A percentile compares a stretch with the other conserved stretches of the same genome.
Evolutionary conservation across 1,140 invertebrate genomes (phyloP).

Genomic region (Pteromalus puparum): DNA sequence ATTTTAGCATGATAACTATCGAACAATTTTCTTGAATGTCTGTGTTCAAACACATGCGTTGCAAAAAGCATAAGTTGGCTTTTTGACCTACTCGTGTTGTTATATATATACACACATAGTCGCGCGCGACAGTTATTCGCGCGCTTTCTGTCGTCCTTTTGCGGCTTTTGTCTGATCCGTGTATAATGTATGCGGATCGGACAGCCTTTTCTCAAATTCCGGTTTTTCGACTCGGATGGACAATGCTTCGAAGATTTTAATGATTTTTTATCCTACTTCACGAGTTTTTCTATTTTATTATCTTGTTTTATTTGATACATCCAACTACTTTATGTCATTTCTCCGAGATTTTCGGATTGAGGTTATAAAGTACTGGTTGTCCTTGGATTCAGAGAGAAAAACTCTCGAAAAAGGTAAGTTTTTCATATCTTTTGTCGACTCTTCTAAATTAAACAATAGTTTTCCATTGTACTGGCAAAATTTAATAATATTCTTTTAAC

Average conservation of each 20-base stretch:
- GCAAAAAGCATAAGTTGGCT: too few species aligned
- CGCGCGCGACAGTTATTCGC: too few species aligned
- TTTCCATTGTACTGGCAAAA: neutral
- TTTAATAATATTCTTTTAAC: too few species aligned
- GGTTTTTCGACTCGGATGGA: neutral
- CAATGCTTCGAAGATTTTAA: neutral
- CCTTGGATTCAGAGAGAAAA: neutral
- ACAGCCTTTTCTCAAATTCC: too few species aligned
- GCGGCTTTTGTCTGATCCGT: too few species aligned
- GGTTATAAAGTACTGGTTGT: neutral
- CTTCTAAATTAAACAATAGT: neutral
- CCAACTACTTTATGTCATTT: neutral
- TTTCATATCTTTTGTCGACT: neutral
- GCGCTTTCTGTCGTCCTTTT: too few species aligned
- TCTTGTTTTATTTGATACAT: neutral
- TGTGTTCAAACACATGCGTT: too few species aligned
- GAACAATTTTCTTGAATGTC: too few species aligned
- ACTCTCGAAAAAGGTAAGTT: neutral
- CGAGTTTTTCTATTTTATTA: neutral
- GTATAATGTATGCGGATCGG: too few species aligned
- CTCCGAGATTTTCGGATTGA: neutral
- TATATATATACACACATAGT: too few species aligned
- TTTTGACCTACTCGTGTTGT: too few species aligned
- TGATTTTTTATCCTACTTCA: neutral
- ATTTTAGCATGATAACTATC: too few species aligned